phyloP scores from a whole-genome alignment of 2,797 vertebrate genomes.

The Typhlichthys subterraneus region DNA sequence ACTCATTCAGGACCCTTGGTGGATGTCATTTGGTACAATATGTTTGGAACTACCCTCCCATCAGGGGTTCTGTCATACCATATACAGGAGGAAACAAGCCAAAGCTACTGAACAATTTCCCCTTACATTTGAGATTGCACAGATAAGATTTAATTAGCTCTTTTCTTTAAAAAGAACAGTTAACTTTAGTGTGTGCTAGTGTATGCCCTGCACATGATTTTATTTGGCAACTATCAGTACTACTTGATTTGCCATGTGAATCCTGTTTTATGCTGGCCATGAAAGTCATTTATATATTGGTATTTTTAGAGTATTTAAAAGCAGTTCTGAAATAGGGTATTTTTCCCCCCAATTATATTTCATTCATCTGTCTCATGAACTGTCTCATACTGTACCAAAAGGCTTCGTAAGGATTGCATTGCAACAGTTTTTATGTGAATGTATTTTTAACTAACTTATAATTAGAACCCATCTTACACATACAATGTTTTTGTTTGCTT shows the following conservation, averaged over 20 bases:
- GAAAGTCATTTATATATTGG: slow-evolving; percentile 11
- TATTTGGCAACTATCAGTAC: slow-evolving; percentile 4
- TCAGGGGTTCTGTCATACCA: no score
- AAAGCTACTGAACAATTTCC: no score
- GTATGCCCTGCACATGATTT: neutral
- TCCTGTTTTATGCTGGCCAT: slow-evolving; percentile 19
- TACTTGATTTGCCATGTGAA: slow-evolving; percentile 10
- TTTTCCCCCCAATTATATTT: slow-evolving; percentile 15
- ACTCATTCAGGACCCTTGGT: no score
- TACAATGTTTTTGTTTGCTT: slow-evolving; percentile 37
- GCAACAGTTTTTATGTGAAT: slow-evolving; percentile 59
- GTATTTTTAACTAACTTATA: slow-evolving; percentile 60
- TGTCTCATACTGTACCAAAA: slow-evolving; percentile 42
- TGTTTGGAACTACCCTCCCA: no score
- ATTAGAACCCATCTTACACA: slow-evolving; percentile 58
- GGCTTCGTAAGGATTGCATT: slow-evolving; percentile 52
- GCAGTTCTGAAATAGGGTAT: slow-evolving; percentile 39
- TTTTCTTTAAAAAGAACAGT: no score
- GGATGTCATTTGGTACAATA: no score
- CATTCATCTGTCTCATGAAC: no score
- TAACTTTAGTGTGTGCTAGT: neutral
- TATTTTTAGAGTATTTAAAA: slow-evolving; percentile 9
- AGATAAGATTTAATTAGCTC: neutral
- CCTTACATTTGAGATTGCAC: no score
- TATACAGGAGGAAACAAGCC: no score